Base-by-base conservation (phyloP, 2,888 invertebrate species). In the Galerucella pusilla region DNA sequence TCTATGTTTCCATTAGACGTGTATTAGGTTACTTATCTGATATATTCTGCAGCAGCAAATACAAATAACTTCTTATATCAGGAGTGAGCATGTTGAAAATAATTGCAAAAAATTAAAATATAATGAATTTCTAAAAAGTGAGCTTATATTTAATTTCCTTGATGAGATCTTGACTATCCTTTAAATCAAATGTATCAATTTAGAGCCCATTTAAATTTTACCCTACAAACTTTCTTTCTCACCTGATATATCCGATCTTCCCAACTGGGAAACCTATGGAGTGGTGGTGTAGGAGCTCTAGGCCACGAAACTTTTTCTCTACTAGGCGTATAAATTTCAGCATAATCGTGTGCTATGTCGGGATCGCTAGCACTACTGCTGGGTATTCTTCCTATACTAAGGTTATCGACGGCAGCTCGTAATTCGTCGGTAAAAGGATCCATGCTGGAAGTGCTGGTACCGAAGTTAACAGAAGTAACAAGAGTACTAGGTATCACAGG, bases 181-280 rank as follows among this genome's bases (percentile, higher is more conserved):
- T 35, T 5, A 5, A 5, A 4, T 28, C 1, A 28, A 28, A 28
- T 4, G 6, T 35, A 35, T 35, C 35, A 35, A 35, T 35, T 35
- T 0, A 35, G 35, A 35, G 5, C 5, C 35, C 5, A 5, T 35
- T 5, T 5, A 3, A 35, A 35, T 5, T 35, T 35, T 5, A 35
- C 5, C 35, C 4, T 5, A 35, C 35, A 35, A 35, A 11, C 4
- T 45, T 54, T 45, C 10, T 16, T 14, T 74, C 85, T 86, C 83
- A 96, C 95, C 90, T 97, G 96, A 87, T 97, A 97, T 83, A 97
- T 97, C 86, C 97, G 93, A n/a, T 96, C 97, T 88, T 97, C 97
- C 97, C 97, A 97, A 83, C 87, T 85, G n/a, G 85, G 85, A 81
- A 85, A 85, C 77, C 97, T 91, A 86, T 97, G 97, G 71, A 97